These are phyloP conservation scores for Amblyopsis rosae DNA, from an alignment of 2,113 vertebrate species.

Conservation along the genomic window DNA sequence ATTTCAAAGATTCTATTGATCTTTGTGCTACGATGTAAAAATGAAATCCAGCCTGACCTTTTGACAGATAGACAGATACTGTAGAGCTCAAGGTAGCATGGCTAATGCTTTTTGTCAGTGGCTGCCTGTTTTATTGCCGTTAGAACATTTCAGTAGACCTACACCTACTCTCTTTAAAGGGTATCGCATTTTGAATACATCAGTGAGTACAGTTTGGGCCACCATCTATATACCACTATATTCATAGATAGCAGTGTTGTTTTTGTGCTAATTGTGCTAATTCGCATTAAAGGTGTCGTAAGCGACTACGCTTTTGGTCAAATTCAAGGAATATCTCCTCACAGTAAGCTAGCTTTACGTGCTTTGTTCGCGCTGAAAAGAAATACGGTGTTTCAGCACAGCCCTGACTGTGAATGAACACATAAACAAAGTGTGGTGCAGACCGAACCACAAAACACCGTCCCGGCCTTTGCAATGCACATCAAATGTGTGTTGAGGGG, in stretches of 20 bases:
- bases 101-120: conserved; percentile 62
- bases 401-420: too few species aligned
- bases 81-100: conserved; percentile 57
- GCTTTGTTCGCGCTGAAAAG: too few species aligned
- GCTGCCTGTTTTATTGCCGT: conserved; percentile 63
- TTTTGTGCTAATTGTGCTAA: not conserved
- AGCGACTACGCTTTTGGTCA: too few species aligned
- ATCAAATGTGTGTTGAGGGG: too few species aligned
- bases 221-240: not conserved
- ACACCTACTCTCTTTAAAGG: conserved; percentile 37
- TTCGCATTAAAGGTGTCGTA: too few species aligned
- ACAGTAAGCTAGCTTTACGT: too few species aligned
- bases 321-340: too few species aligned
- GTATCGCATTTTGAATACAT: conserved; percentile 49
- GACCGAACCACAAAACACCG: too few species aligned
- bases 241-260: not conserved
- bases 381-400: too few species aligned
- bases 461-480: too few species aligned
- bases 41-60: conserved; percentile 3
- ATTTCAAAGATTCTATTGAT: not conserved
- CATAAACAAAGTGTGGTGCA: too few species aligned
- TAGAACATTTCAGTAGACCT: conserved; percentile 21
- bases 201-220: not conserved
- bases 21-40: conserved; percentile 33
- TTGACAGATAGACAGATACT: conserved; percentile 8